Evolutionary conservation across 2,797 vertebrate species (phyloP), one percentile per base, ranked within the genome.

Genomic region (Taeniopygia guttata): DNA sequence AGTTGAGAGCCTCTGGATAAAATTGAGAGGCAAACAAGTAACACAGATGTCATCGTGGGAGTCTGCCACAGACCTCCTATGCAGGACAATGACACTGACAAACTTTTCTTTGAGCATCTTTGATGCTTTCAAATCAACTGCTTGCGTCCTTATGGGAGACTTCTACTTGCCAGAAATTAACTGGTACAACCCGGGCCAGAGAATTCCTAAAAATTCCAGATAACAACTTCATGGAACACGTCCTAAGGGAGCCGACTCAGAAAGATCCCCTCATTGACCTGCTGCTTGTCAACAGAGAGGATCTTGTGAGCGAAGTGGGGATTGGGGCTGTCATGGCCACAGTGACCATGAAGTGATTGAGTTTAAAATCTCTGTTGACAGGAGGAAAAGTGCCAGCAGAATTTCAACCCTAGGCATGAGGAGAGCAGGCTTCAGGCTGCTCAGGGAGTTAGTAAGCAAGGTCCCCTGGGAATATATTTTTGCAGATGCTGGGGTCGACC

Each of bases 21-120:
- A 48, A 69, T 4, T 3, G 1, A 55, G 21, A 21, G 21, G 17
- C 30, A 55, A 86, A 69, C 5, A 26, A 60, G 30, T 26, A 26
- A 26, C 34, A 32, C 1, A 1, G 56, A 55, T 86, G 34, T 40
- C 73, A 78, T 34, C 0, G 0, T 34, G 42, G 56, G 26, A 55
- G 30, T 42, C 34, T 55, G 3, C 17, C 34, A 7, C 1, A 26
- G 14, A 30, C 42, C 48, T 51, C 32, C 60, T 34, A 0, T 34
- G 64, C 48, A 40, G 21, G 64, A 69, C 40, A 69, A 34, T 42
- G 42, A 62, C 48, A 42, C 20, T 30, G 56, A 32, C 17, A 34
- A 26, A 26, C 30, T 22, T 26, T 55, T 5, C 34, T 78, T 13
- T 62, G 42, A 62, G 34, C 48, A 55, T 34, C 42, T 8, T 40